Evolutionary conservation across 2,888 invertebrate genomes (phyloP).

Genomic region (Trissolcus japonicus): DNA sequence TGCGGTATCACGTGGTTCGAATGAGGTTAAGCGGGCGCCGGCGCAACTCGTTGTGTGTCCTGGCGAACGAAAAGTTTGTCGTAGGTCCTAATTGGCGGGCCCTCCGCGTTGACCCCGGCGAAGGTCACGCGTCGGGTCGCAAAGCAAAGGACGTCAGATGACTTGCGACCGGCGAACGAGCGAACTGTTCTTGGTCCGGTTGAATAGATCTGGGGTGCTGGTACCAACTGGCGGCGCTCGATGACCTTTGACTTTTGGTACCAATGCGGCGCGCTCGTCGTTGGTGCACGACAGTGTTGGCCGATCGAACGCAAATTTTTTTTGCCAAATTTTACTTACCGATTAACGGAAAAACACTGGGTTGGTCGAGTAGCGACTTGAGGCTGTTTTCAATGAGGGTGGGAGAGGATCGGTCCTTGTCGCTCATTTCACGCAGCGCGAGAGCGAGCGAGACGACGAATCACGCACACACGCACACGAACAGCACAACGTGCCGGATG

Average conservation of each 20-base stretch:
- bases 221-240: slow-evolving; percentile 13
- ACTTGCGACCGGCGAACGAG: not conserved
- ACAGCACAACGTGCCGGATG: slow-evolving; percentile 29
- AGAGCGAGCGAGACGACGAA: slow-evolving; percentile 56
- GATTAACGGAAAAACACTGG: slow-evolving; percentile 77
- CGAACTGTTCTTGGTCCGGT: not conserved
- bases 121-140: slow-evolving; percentile 1
- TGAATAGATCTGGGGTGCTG: not conserved
- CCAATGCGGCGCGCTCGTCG: slow-evolving; percentile 23
- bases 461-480: slow-evolving; percentile 48
- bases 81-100: slow-evolving; percentile 3
- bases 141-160: not conserved
- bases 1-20: slow-evolving; percentile 72
- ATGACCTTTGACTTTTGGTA: slow-evolving; percentile 53
- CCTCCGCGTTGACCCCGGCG: not conserved
- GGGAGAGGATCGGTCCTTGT: slow-evolving; percentile 92
- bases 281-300: not conserved
- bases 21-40: slow-evolving; percentile 75
- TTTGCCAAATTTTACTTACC: slow-evolving; percentile 67
- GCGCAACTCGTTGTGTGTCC: slow-evolving; percentile 62
- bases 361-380: slow-evolving; percentile 90
- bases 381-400: slow-evolving; percentile 92
- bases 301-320: not conserved
- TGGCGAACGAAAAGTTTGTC: slow-evolving; percentile 5
- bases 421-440: slow-evolving; percentile 85